Evolutionary conservation across 1,140 invertebrate species (phyloP).

Genomic region (Diachasma alloeum): DNA sequence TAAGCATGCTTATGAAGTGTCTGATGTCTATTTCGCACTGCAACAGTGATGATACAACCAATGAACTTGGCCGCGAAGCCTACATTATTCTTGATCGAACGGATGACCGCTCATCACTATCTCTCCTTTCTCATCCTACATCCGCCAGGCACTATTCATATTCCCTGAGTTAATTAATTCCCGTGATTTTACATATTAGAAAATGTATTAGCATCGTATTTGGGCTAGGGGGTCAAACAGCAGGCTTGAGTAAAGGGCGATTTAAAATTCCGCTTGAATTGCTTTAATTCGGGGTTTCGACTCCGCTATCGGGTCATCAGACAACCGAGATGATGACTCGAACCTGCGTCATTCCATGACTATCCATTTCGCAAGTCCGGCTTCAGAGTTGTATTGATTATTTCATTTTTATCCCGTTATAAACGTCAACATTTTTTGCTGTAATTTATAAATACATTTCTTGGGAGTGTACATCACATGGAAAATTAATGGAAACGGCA

Average conservation of each 20-base stretch:
- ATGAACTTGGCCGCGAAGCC: constrained; percentile 14
- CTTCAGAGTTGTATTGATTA: no score
- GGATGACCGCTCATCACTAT: not conserved
- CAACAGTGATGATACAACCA: not conserved
- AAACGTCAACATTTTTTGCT: no score
- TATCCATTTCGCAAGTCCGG: no score
- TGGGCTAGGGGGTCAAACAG: not conserved
- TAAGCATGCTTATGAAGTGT: not conserved
- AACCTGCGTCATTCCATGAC: no score
- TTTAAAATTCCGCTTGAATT: no score
- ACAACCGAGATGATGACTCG: no score
- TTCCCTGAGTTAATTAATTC: not conserved
- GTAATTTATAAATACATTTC: no score
- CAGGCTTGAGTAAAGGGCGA: not conserved
- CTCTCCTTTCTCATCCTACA: not conserved
- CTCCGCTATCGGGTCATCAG: no score
- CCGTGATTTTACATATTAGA: not conserved
- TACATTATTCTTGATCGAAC: constrained; percentile 1
- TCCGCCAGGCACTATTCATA: not conserved
- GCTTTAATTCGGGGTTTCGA: no score
- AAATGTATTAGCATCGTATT: not conserved
- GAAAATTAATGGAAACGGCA: no score
- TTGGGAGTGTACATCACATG: no score
- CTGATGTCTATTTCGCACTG: not conserved
- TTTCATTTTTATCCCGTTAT: no score